Percentiles rank a stretch among this genome's conserved stretches.
phyloP scores from a whole-genome alignment of 2,888 invertebrate genomes.

The Eristalinus sepulchralis region DNA sequence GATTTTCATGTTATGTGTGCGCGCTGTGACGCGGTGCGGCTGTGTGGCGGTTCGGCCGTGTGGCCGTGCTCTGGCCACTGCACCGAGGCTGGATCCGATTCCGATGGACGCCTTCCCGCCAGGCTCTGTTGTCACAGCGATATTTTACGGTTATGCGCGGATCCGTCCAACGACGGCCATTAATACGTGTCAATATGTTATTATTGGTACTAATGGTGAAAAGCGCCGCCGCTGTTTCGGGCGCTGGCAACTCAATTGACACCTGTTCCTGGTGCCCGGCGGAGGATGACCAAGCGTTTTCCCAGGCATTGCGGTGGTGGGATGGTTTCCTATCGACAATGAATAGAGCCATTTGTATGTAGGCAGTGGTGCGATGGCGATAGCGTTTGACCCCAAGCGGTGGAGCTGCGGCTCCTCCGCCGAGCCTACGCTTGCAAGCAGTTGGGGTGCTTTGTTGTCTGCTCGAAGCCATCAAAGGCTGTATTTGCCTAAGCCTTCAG shows the following conservation, averaged over 20 bases:
- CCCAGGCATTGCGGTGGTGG: constrained; percentile 11
- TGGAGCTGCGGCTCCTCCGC: constrained; percentile 36
- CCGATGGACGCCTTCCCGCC: constrained; percentile 4
- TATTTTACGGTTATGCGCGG: constrained; percentile 65
- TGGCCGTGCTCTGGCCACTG: background rate
- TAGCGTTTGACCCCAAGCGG: constrained; percentile 60
- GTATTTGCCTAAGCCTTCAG: background rate
- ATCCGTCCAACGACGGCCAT: constrained; percentile 67
- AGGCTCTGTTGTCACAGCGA: constrained; percentile 39
- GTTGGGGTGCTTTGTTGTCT: constrained; percentile 55
- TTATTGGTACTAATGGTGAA: constrained; percentile 71
- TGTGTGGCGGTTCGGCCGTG: background rate
- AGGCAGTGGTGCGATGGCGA: constrained; percentile 30
- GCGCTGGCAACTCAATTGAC: constrained; percentile 69
- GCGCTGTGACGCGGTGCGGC: background rate
- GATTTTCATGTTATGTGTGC: constrained; percentile 61
- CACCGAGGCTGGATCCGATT: constrained; percentile 41
- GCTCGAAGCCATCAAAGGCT: constrained; percentile 28
- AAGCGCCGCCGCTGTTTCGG: constrained; percentile 55
- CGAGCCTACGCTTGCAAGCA: constrained; percentile 8
- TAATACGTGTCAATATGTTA: constrained; percentile 71
- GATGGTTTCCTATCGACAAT: constrained; percentile 29
- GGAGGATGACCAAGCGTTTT: constrained; percentile 50
- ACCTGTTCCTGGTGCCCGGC: constrained; percentile 53
- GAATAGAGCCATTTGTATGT: constrained; percentile 64